Conservation (phyloP, 2,888 invertebrate genomes). For the Machimus rusticus region DNA sequence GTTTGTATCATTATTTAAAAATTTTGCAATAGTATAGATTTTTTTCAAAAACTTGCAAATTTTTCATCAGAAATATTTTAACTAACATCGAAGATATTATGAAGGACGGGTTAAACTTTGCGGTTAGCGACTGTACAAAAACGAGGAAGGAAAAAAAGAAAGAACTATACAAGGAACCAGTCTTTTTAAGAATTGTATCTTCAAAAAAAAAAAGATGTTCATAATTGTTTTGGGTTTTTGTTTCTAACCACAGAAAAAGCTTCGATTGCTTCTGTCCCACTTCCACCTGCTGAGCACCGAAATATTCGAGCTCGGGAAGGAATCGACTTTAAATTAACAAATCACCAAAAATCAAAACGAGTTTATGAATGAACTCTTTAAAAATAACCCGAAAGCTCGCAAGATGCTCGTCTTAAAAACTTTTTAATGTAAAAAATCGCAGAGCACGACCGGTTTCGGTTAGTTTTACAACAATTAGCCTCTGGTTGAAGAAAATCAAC, state of each 20-base stretch:
- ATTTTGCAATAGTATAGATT: background rate
- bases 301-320: background rate
- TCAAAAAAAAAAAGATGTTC: background rate
- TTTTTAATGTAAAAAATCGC: background rate
- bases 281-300: background rate
- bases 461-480: background rate
- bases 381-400: background rate
- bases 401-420: background rate
- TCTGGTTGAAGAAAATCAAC: background rate
- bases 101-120: background rate
- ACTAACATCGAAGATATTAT: background rate
- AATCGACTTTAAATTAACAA: background rate
- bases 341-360: conserved; percentile 12
- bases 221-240: background rate
- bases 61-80: background rate
- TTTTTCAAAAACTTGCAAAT: background rate
- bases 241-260: background rate
- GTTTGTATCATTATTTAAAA: background rate
- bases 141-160: background rate
- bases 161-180: background rate
- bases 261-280: background rate
- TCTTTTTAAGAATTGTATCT: background rate
- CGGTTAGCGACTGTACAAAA: background rate
- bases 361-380: conserved; percentile 20
- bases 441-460: background rate